These are phyloP conservation scores for Pachydiplax longipennis DNA, from an alignment of 2,888 invertebrate species.

Conservation along the genomic window DNA sequence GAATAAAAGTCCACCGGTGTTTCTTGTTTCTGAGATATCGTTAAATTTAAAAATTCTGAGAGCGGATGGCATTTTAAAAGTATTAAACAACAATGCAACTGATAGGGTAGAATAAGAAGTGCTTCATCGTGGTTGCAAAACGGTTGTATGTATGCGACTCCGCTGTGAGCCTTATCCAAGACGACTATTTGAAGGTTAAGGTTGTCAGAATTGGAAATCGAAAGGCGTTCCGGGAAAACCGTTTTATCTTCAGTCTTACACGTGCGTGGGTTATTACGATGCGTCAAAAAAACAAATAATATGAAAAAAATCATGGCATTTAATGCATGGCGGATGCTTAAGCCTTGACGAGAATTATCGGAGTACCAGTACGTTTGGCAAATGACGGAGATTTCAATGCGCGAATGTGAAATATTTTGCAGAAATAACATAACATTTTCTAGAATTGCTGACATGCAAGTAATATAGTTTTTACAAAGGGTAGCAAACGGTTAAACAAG, in stretches of 20 bases:
- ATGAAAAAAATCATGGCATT: neutral
- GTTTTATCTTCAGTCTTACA: neutral
- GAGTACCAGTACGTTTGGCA: neutral
- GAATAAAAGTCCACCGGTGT: too few species aligned
- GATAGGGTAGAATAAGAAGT: too few species aligned
- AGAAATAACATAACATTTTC: neutral
- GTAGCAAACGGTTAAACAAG: too few species aligned
- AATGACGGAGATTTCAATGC: neutral
- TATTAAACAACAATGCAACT: too few species aligned
- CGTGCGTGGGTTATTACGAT: neutral
- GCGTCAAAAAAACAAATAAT: neutral
- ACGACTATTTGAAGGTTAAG: neutral
- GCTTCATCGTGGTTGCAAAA: too few species aligned
- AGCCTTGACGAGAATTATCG: neutral
- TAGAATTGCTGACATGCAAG: too few species aligned
- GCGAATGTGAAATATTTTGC: neutral
- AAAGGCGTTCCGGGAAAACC: neutral
- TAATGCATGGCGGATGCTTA: neutral
- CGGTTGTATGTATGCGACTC: neutral
- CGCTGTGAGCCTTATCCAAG: neutral
- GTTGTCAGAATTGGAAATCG: neutral
- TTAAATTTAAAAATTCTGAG: too few species aligned
- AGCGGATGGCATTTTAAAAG: too few species aligned
- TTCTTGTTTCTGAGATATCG: too few species aligned
- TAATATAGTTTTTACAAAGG: too few species aligned